phyloP scores from a whole-genome alignment of 1,140 invertebrate genomes.

The Platyscapa corneri region DNA sequence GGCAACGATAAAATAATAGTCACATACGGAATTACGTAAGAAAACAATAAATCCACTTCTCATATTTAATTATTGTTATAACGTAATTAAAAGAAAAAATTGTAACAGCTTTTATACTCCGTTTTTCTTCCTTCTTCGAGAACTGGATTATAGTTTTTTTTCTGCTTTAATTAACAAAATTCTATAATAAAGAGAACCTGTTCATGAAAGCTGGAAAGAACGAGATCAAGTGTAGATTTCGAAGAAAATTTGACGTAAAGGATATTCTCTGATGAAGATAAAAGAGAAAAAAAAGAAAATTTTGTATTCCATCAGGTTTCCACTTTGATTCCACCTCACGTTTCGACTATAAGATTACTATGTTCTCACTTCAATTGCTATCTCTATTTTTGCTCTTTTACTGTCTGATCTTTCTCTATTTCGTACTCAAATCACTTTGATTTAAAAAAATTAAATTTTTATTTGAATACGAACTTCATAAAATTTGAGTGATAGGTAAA shows the following conservation, averaged over 20 bases:
- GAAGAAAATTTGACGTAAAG: neutral
- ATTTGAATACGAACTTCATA: neutral
- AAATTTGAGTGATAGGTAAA: too few relatives aligned
- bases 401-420: neutral
- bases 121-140: neutral
- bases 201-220: neutral
- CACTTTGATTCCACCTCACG: slow-evolving; percentile 41
- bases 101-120: too few relatives aligned
- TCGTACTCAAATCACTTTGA: too few relatives aligned
- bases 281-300: slow-evolving; percentile 1
- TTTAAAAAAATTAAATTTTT: neutral
- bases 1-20: too few relatives aligned
- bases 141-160: neutral
- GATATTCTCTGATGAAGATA: neutral
- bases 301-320: slow-evolving; percentile 3
- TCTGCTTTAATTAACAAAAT: neutral
- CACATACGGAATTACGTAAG: too few relatives aligned
- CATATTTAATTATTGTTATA: too few relatives aligned
- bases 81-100: too few relatives aligned
- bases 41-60: too few relatives aligned
- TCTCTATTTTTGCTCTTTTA: neutral
- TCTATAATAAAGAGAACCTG: neutral
- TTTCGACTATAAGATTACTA: slow-evolving; percentile 39
- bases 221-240: neutral
- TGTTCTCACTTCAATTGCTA: slow-evolving; percentile 27